Evolutionary conservation across 2,888 invertebrate genomes (phyloP).

Genomic region (Napeogenes inachia): DNA sequence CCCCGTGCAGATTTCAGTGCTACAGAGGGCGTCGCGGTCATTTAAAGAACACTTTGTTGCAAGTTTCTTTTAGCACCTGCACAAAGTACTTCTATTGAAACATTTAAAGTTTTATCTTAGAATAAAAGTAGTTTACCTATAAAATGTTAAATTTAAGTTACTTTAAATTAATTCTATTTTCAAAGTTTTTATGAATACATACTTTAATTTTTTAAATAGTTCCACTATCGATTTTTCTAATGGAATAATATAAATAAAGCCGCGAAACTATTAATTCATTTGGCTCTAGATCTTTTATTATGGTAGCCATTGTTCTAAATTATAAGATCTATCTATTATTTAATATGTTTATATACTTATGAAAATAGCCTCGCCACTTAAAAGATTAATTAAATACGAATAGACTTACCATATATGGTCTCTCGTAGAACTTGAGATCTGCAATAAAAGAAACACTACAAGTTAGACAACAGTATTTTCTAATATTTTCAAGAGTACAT

Average conservation of each 20-base stretch:
- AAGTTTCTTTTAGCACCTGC: conserved; percentile 21
- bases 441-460: conserved; percentile 2
- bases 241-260: too few species aligned
- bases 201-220: too few species aligned
- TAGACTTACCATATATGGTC: conserved; percentile 6
- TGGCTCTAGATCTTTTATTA: too few species aligned
- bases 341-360: too few species aligned
- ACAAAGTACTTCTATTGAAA: conserved; percentile 14
- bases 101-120: too few species aligned
- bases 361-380: not conserved
- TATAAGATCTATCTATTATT: too few species aligned
- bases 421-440: conserved; percentile 9
- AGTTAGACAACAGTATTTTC: not conserved
- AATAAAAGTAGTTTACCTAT: too few species aligned
- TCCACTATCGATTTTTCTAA: too few species aligned
- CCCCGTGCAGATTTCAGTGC: conserved; percentile 9
- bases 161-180: not conserved
- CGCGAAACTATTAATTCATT: too few species aligned
- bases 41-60: conserved; percentile 20
- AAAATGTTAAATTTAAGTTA: too few species aligned
- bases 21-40: conserved; percentile 22
- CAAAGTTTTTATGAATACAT: too few species aligned
- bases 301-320: too few species aligned
- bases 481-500: not conserved
- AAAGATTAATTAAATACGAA: not conserved